These are phyloP conservation scores for Taeniopygia guttata DNA, from an alignment of 2,797 vertebrate genomes.

Conservation along the genomic window DNA sequence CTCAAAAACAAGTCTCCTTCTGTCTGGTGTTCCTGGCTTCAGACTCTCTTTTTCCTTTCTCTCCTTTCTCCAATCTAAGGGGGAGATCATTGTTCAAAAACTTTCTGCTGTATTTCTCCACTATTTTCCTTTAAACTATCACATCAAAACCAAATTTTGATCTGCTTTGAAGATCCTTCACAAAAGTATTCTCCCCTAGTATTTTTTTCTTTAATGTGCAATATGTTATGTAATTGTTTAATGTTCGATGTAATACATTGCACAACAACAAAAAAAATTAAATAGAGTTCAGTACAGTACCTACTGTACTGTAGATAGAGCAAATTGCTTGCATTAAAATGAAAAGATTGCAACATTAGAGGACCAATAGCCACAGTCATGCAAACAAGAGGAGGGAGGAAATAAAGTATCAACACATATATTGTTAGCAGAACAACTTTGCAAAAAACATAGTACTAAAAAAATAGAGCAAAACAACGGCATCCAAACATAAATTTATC, in stretches of 20 bases:
- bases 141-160: background rate
- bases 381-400: background rate
- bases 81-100: background rate
- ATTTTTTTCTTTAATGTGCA: background rate
- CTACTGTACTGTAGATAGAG: background rate
- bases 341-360: background rate
- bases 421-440: background rate
- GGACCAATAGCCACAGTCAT: background rate
- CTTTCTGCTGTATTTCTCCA: background rate
- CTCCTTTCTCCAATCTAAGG: background rate
- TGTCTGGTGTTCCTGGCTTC: background rate
- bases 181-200: background rate
- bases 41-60: background rate
- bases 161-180: background rate
- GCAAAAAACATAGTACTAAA: background rate
- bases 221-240: background rate
- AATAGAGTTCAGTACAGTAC: background rate
- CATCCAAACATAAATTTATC: background rate
- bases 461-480: background rate
- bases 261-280: background rate
- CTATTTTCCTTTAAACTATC: background rate
- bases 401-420: background rate
- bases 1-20: background rate
- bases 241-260: background rate
- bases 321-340: background rate